Evolutionary conservation across 2,888 invertebrate species (phyloP), one percentile per base, ranked within the genome.

Genomic region (Ennomos fuscantarius): DNA sequence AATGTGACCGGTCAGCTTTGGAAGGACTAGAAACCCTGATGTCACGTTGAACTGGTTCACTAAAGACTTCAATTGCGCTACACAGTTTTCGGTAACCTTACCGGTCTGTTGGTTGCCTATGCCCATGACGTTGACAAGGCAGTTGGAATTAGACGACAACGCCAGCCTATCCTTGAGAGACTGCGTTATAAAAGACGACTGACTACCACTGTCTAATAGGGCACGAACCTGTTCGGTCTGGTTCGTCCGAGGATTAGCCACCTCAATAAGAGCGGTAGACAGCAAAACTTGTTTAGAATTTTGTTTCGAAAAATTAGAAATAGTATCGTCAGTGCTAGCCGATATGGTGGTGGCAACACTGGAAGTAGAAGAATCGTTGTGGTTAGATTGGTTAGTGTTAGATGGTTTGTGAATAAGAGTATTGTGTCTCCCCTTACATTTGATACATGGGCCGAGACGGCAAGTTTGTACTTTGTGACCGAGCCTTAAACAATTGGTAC

Each of bases 121-220:
- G 3, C 36, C 36, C 36, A 36, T 3, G 8, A 9, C n/a, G 10
- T 8, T 9, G 8, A 9, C 9, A n/a, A n/a, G n/a, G n/a, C n/a
- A n/a, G n/a, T n/a, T n/a, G n/a, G n/a, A n/a, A n/a, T n/a, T n/a
- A n/a, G 8, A 36, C 10, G 36, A 10, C 10, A 36, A 10, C 10
- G 36, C 8, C 10, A 36, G 36, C 60, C 41, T 32, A 37, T 31
- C 8, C 15, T 54, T 33, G 11, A 43, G 15, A 24, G 15, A 11
- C 36, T 36, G 13, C 63, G 64, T 32, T 32, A 12, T 64, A n/a
- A n/a, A n/a, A n/a, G n/a, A n/a, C n/a, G n/a, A n/a, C n/a, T n/a
- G n/a, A n/a, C n/a, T n/a, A n/a, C n/a, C n/a, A n/a, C n/a, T n/a
- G n/a, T n/a, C n/a, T n/a, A n/a, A n/a, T n/a, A n/a, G n/a, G n/a